Evolutionary conservation across 2,797 vertebrate genomes (phyloP), one percentile per base, ranked within the genome.

Genomic region (Trematocara caparti): DNA sequence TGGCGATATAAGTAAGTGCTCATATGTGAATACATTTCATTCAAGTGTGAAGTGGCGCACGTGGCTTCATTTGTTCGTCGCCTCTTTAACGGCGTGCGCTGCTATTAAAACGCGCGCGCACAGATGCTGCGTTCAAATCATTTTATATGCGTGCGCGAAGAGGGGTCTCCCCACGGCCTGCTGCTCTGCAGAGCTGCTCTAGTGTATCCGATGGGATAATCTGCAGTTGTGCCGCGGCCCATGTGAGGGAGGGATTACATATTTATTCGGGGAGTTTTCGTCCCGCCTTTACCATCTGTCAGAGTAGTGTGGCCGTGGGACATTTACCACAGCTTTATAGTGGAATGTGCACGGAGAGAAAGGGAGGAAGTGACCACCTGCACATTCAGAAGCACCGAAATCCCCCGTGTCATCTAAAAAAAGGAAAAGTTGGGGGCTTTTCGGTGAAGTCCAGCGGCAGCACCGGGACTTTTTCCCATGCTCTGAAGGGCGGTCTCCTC

Each of bases 201-300:
- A 19, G 74, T 81, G 82, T 81, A 88, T 90, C 76, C 83, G 83
- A 86, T 51, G 84, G 86, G 89, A 94, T 96, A 93, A 95, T 94
- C 94, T 92, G 77, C 38, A 49, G 62, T 75, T 84, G 90, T 85
- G 88, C 86, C 55, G 45, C 27, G n/a, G 76, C 85, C 93, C 93
- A 94, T 93, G 95, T 95, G 94, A 95, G 89, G 80, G 89, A 69
- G 45, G 95, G 95, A 96, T 96, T 96, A 96, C 90, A 91, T 92
- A 90, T 95, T 95, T 95, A 95, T 96, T 95, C 79, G 79, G 83
- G 81, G 89, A 92, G 89, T 92, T 95, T 92, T 92, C 80, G 91
- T 94, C 93, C 94, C 15, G 86, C 88, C 90, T 89, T 91, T 79
- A 82, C 95, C 95, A 96, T 96, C 96, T 96, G 96, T 86, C 91